Conservation (phyloP, 1,140 invertebrate genomes). For the Drosophila pseudoananassae region DNA sequence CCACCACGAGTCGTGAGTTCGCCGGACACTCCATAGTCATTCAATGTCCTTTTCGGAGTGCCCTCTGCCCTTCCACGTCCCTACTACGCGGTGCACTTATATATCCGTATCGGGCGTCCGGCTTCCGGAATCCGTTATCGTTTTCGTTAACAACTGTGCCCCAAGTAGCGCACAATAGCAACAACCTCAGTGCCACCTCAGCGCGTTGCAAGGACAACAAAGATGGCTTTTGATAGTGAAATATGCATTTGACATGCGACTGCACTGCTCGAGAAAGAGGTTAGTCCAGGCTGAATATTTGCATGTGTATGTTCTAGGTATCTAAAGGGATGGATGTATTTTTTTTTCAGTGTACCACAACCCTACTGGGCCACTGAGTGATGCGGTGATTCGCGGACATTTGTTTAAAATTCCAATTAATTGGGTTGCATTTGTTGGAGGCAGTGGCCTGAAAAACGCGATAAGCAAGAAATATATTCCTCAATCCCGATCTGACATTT, state of each 20-base stretch:
- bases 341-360: conserved; percentile 7
- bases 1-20: conserved; percentile 33
- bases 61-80: conserved; percentile 5
- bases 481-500: conserved; percentile 27
- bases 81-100: conserved; percentile 30
- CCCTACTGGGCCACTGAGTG: conserved; percentile 6
- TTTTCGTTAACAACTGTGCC: conserved; percentile 57
- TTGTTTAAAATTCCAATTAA: conserved; percentile 54
- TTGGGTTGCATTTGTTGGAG: conserved; percentile 43
- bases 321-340: too few relatives aligned
- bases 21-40: conserved; percentile 25
- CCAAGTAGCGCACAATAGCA: conserved; percentile 38
- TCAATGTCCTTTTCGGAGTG: conserved; percentile 11
- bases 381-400: conserved; percentile 48
- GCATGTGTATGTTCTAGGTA: conserved; percentile 1
- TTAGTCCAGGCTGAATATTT: not conserved
- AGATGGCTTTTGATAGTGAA: conserved; percentile 48
- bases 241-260: conserved; percentile 80
- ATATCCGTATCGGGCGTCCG: conserved; percentile 48
- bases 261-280: conserved; percentile 25
- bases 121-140: conserved; percentile 58
- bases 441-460: conserved; percentile 27
- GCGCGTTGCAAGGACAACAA: conserved; percentile 32
- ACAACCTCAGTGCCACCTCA: not conserved
- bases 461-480: conserved; percentile 48